Evolutionary conservation across 2,797 vertebrate genomes (phyloP), one percentile per base, ranked within the genome.

Genomic region (Percopsis omiscomaycus): DNA sequence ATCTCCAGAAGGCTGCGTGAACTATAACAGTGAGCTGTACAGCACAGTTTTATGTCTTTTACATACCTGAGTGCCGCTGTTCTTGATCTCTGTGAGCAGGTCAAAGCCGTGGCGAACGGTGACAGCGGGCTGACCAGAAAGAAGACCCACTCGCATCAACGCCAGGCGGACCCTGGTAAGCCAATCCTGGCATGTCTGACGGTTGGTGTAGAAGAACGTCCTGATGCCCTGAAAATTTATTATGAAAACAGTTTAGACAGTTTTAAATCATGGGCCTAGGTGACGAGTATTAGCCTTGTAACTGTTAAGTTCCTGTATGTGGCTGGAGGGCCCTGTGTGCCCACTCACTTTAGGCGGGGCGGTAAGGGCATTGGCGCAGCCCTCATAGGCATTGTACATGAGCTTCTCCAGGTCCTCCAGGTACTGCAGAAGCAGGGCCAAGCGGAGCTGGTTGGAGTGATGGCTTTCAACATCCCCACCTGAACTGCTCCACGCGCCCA

Each of bases 331-430:
- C 30, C 30, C 30, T 5, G 3, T 1, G 4, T 13, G 29, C 5
- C 8, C 27, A 44, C 58, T 0, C 77, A 98, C 98, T 96, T 99
- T 99, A 12, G 98, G 97, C 3, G 97, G 98, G 3, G 97, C 93
- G 0, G 95, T 97, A 37, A 99, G 94, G 0, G 98, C 97, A 48
- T 97, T 98, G 54, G 98, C 96, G 22, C 97, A 99, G 81, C 98
- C 98, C 84, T 99, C 98, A 2, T 98, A 99, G 3, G 98, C 97
- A 15, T 99, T 99, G 86, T 99, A 99, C 98, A 99, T 99, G 74
- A 99, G 84, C 78, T 99, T 99, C 86, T 99, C 97, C 80, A 99
- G 83, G 84, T 98, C 96, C 82, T 99, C 98, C 74, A 99, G 86
- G 76, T 96, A 99, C 82, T 99, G 96, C 4, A 99, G 92, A 67